Base-by-base conservation (phyloP, 2,888 invertebrate species). In the Biston betularia region DNA sequence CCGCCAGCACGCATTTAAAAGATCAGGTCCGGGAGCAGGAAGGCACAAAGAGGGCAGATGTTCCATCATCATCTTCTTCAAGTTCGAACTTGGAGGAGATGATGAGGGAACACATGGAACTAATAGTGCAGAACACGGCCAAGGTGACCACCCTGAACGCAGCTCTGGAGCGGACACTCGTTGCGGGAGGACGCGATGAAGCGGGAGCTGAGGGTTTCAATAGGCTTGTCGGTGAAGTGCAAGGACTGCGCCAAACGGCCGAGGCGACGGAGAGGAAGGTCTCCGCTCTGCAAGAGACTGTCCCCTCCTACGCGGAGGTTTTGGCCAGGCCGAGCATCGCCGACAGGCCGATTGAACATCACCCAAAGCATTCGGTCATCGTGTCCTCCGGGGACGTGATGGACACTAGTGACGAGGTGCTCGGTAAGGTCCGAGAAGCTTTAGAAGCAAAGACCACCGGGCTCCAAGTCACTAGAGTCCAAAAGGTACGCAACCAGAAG, bases 401-500 rank as follows among this genome's bases (percentile, higher is more conserved):
- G 10, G 63, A 63, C 35, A 57, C 52, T 0, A 57, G 63, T 38
- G 56, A 56, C 5, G 14, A 38, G 1, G 38, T 63, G 0, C 12
- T 63, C 4, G 46, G 15, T 7, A 57, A 52, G n/a, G 38, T 63
- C 0, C 15, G 52, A 5, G 34, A 34, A 6, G 46, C 48, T 0
- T 14, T 63, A 2, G 49, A 65, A 12, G 55, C 65, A 1, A 42
- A 33, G 9, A 38, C 24, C 0, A 34, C 12, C 12, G 65, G 65
- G 5, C 5, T 65, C 0, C 33, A 52, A 8, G 12, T 65, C 0
- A 34, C 59, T 0, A 12, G n/a, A 11, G 49, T 60, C 1, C 10
- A 59, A 9, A 68, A 68, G 33, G 58, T 40, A 0, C 61, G 38
- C 10, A 58, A 68, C 46, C 53, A 56, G n/a, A 68, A 60, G n/a